Evolutionary conservation across 1,140 invertebrate species (phyloP), one percentile per base, ranked within the genome.

Genomic region (Caerostris extrusa): DNA sequence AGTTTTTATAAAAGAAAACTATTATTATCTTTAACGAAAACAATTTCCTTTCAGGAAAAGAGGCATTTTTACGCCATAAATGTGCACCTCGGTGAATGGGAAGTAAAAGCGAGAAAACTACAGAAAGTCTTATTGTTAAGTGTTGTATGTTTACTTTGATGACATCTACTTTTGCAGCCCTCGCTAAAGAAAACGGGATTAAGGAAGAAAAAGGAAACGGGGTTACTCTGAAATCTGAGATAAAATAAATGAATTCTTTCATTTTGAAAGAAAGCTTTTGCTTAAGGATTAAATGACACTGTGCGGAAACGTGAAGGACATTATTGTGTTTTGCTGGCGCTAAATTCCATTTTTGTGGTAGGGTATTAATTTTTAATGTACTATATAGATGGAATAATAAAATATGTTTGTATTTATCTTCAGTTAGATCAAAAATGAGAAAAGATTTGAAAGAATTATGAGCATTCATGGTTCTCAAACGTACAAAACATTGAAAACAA

Each of bases 141-240:
- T 67, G 86, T 88, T 88, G 86, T 67, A 64, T 88, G 86, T 53
- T 88, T 88, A 64, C 60, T 67, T 50, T 88, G 86, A 88, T 88
- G 86, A 88, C 86, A 88, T 88, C 86, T 67, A 88, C 86, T 64
- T 88, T 50, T 88, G n/a, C 12, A 17, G 17, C 64, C 64, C 34
- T 58, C 12, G 10, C 8, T 53, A 67, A 88, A 60, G 86, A 64
- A 88, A 88, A 34, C 50, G 14, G 58, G 86, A 64, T 88, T 61
- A 88, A 6, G 7, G 34, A 60, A 14, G 50, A n/a, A 77, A 50
- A 77, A 71, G 69, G 69, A 53, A 77, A 34, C 69, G 34, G 69
- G 69, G 10, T 3, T 34, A 7, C 60, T 61, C 60, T 14, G 8
- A 77, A 77, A 19, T 5, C 69, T 77, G 69, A 77, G 69, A 77